These are phyloP conservation scores for Aegotheles bennettii DNA, from an alignment of 2,113 vertebrate species.

Conservation along the genomic window DNA sequence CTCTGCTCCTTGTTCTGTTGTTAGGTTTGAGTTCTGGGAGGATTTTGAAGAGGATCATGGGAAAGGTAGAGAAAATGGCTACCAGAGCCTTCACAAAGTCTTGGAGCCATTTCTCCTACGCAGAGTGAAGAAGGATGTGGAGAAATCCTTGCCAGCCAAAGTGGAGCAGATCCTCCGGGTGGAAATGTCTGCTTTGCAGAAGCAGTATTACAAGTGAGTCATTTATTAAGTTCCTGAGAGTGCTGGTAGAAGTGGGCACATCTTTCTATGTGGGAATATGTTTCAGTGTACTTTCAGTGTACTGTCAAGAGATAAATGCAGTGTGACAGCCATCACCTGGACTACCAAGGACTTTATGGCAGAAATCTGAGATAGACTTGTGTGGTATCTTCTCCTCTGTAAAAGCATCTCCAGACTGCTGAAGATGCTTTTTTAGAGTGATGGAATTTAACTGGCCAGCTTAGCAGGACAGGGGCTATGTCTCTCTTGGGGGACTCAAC, in stretches of 20 bases:
- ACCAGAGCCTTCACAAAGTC: conserved; percentile 97
- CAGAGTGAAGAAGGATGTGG: conserved; percentile 97
- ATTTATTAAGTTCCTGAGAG: not conserved
- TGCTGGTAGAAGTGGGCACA: not conserved
- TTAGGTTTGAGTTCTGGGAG: conserved; percentile 95
- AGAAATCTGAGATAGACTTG: not conserved
- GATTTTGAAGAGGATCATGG: conserved; percentile 97
- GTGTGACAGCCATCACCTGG: not conserved
- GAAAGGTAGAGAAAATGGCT: conserved; percentile 93
- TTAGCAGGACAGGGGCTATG: not conserved
- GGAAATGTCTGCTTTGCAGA: conserved; percentile 96
- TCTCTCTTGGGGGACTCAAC: not conserved
- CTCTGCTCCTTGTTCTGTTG: not conserved
- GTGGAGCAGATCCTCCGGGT: conserved; percentile 98
- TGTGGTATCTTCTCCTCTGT: not conserved
- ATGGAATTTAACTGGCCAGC: not conserved
- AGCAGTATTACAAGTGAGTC: conserved; percentile 96
- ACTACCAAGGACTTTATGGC: not conserved
- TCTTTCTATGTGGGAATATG: not conserved
- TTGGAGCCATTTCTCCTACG: conserved; percentile 95
- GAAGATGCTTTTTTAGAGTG: not conserved
- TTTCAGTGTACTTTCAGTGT: not conserved
- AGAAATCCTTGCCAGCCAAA: conserved; percentile 97
- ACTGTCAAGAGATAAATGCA: too few species aligned
- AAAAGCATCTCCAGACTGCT: not conserved